phyloP scores from a whole-genome alignment of 2,797 vertebrate species.

The Myiotriccus ornatus region DNA sequence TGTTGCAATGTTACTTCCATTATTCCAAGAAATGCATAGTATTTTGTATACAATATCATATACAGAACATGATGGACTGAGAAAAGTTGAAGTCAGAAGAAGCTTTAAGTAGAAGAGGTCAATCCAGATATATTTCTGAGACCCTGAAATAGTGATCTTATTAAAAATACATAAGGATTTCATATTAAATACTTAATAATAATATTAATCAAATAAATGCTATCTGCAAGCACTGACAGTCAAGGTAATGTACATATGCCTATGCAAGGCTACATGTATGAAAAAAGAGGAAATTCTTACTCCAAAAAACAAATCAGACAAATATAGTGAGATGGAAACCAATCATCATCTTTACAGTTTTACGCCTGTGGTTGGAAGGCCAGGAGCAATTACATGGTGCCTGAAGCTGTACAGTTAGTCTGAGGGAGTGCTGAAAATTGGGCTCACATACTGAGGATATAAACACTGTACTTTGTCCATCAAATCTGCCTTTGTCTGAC shows the following conservation, averaged over 20 bases:
- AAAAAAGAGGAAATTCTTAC: neutral
- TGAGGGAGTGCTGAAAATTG: neutral
- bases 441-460: neutral
- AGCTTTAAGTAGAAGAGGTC: neutral
- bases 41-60: neutral
- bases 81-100: neutral
- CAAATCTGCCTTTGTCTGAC: neutral
- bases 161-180: neutral
- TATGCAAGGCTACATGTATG: neutral
- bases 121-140: neutral
- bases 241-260: neutral
- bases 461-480: neutral
- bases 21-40: neutral
- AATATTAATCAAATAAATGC: neutral
- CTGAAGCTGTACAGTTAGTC: neutral
- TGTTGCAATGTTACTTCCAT: neutral
- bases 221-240: neutral
- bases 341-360: neutral
- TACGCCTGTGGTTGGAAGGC: neutral
- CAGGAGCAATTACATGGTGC: accelerated
- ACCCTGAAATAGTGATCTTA: neutral
- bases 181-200: neutral
- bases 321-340: neutral
- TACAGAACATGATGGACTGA: neutral
- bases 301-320: neutral